Evolutionary conservation across 2,797 vertebrate species (phyloP).

Genomic region (Karalla daura): DNA sequence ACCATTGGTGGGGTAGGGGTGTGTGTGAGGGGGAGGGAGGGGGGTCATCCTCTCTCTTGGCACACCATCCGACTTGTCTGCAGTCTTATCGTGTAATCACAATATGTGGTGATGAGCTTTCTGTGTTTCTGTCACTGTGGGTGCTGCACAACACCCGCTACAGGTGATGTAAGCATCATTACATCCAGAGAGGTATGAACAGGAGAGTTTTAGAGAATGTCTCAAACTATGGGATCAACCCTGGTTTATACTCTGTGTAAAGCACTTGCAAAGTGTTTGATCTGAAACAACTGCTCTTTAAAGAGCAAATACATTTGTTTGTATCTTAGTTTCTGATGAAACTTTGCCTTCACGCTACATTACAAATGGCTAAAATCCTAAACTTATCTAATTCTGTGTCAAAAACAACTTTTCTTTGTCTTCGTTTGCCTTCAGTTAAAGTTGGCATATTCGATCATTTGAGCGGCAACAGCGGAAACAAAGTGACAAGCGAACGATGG

Average conservation of each 20-base stretch:
- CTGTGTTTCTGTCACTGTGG: constrained; percentile 8
- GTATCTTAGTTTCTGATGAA: no score
- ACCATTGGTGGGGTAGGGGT: constrained; percentile 37
- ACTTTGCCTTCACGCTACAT: no score
- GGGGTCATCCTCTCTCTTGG: constrained; percentile 35
- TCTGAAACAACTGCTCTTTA: no score
- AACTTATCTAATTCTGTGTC: no score
- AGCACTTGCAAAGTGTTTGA: no score
- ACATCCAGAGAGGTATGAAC: constrained; percentile 67
- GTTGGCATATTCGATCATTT: no score
- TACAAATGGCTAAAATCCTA: no score
- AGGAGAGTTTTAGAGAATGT: constrained; percentile 68
- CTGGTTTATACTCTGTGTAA: neutral
- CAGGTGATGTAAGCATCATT: constrained; percentile 36
- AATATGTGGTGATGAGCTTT: constrained; percentile 53
- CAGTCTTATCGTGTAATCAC: constrained; percentile 80
- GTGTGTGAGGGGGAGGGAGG: no score
- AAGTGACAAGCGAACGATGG: neutral
- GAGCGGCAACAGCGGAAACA: neutral
- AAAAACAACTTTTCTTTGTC: no score
- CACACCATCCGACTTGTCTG: constrained; percentile 70
- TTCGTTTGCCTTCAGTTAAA: no score
- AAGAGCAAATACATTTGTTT: no score
- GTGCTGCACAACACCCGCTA: constrained; percentile 12
- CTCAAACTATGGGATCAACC: neutral